phyloP scores from a whole-genome alignment of 1,140 invertebrate genomes.

The Dryas iulia region DNA sequence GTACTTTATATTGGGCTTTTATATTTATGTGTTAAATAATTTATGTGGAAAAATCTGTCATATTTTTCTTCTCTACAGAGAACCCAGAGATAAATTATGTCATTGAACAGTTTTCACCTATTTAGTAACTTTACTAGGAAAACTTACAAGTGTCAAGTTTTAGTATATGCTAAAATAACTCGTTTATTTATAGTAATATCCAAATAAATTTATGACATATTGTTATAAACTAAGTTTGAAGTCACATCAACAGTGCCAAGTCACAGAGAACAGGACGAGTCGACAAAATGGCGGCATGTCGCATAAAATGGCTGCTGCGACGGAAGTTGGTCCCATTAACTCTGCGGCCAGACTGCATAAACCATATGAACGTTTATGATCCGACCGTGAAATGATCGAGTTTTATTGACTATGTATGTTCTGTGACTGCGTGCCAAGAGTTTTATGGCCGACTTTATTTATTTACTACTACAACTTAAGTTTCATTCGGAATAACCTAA shows the following conservation, averaged over 20 bases:
- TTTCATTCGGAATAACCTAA: background rate
- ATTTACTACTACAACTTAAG: background rate
- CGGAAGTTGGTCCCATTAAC: slow-evolving; percentile 51
- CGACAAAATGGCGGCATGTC: slow-evolving; percentile 40
- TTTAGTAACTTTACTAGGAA: no score
- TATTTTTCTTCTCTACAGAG: no score
- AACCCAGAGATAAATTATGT: no score
- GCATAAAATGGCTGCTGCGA: slow-evolving; percentile 38
- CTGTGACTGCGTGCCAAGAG: slow-evolving; percentile 29
- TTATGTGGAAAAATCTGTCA: no score
- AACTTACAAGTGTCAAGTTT: no score
- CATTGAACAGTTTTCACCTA: no score
- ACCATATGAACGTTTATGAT: slow-evolving; percentile 47
- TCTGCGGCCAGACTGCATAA: slow-evolving; percentile 48
- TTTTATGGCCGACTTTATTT: slow-evolving; percentile 39
- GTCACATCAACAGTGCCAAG: slow-evolving; percentile 17
- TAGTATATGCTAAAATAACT: background rate
- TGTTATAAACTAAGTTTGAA: background rate
- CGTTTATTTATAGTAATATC: background rate
- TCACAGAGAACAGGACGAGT: slow-evolving; percentile 18
- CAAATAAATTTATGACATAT: background rate
- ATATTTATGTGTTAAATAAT: background rate
- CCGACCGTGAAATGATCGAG: slow-evolving; percentile 39
- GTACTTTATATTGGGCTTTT: background rate
- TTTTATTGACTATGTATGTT: slow-evolving; percentile 42